Evolutionary conservation across 1,140 invertebrate genomes (phyloP), one percentile per base, ranked within the genome.

Genomic region (Drosophila micromelanica): DNA sequence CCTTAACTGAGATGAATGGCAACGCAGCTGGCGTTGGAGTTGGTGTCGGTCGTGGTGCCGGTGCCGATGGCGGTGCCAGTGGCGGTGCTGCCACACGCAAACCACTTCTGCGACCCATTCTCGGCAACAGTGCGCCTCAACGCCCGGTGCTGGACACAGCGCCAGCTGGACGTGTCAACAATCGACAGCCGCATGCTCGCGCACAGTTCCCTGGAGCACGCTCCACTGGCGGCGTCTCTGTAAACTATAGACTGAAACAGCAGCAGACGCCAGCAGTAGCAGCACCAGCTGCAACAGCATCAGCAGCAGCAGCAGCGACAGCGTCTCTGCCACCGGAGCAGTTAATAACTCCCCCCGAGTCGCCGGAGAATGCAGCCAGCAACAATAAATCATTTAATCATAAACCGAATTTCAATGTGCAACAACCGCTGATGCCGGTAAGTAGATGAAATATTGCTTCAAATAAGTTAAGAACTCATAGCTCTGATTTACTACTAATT

Each of bases 211-310:
- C 51, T 0, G 45, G 42, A 6, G 11, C 23, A n/a, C 73, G 74
- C 27, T 17, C 72, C 13, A 40, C 60, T 0, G 54, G 73, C 20
- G 17, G 38, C 23, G 12, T 13, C 11, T 87, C 82, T 12, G 82
- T 87, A 0, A 87, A 89, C 40, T 70, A 87, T 64, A 68, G 82
- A 76, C 62, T 87, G 35, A 87, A 82, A 45, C 52, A 62, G 12
- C 65, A 74, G 20, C 72, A 63, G 7, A 20, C 7, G 46, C 32
- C 46, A 54, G 20, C 63, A 35, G 23, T 17, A 59, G 5, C 46
- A 11, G 38, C 17, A 17, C 0, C 54, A 38, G 9, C 37, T 11
- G 15, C 35, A 40, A 1, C 13, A 37, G 5, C 42, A 20, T 8
- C 35, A 13, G 15, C 35, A 40, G 2, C 13, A 37, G 5, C 42